Base-by-base conservation (phyloP, 2,797 vertebrate species). In the Amblyopsis hoosieri region DNA sequence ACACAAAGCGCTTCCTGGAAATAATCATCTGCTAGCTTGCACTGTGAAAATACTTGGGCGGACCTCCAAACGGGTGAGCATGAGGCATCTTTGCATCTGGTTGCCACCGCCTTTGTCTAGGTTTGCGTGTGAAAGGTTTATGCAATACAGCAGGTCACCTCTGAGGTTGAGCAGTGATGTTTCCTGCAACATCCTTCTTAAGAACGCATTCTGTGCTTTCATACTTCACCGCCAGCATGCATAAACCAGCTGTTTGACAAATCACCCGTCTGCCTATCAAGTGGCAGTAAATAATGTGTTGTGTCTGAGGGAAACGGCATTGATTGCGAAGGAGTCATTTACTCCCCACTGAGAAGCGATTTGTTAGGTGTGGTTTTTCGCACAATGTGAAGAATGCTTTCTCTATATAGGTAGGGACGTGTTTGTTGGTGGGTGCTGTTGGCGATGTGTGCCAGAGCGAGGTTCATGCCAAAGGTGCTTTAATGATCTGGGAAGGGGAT, bases 251-350 rank as follows among this genome's bases (percentile, higher is more conserved):
- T 64, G 19, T 23, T 23, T 23, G 84, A 87, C 71, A 79, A 85
- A 88, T 75, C 78, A 76, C 81, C 72, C 56, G 69, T 68, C 3
- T 0, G 3, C 42, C 49, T 13, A 52, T 58, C 71, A 76, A 84
- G 83, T 83, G 77, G 71, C 80, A 84, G 73, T 71, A 82, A 89
- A 69, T 80, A 86, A 89, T 84, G 84, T 72, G 71, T 76, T 1
- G 12, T 64, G 65, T 78, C 70, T 64, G 76, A 78, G 71, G 66
- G 73, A 78, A 88, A 82, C 60, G 66, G 57, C 76, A 88, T 83
- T 83, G 84, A 90, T 89, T 79, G 74, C 48, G 60, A 80, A 80
- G 66, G 74, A 80, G 74, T 79, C 65, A 80, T 86, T 89, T 82
- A 80, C 76, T 80, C 66, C 83, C 76, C 53, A 79, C 72, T 64